These are phyloP conservation scores for Periophthalmodon schlosseri DNA, from an alignment of 2,113 vertebrate genomes.

Conservation along the genomic window DNA sequence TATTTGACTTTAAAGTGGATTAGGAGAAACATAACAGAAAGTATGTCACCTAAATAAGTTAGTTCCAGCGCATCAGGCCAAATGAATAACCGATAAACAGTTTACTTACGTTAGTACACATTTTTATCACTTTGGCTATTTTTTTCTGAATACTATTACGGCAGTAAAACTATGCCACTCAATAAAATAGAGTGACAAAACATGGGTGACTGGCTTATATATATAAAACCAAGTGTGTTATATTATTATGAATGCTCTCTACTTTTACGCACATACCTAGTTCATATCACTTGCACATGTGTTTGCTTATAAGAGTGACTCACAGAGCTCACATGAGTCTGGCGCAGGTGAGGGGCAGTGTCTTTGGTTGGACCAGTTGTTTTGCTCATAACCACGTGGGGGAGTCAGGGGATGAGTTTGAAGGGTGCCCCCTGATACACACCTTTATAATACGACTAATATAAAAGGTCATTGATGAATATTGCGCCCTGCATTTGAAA, in stretches of 20 bases:
- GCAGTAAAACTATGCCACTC: background rate
- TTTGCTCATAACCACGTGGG: slow-evolving; percentile 84
- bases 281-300: background rate
- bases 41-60: background rate
- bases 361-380: slow-evolving; percentile 79
- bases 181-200: background rate
- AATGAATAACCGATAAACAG: background rate
- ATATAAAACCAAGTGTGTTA: background rate
- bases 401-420: slow-evolving; percentile 78
- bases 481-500: slow-evolving; percentile 62
- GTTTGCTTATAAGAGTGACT: slow-evolving; percentile 9
- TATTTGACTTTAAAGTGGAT: background rate
- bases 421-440: slow-evolving; percentile 37
- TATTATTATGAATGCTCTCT: background rate
- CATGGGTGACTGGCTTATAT: background rate
- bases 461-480: slow-evolving; percentile 67
- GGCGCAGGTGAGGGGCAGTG: slow-evolving; percentile 54
- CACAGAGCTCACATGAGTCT: background rate
- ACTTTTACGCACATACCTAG: background rate
- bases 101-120: background rate
- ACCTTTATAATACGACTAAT: slow-evolving; percentile 59
- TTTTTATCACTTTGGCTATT: background rate
- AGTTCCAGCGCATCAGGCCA: background rate
- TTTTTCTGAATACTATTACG: background rate
- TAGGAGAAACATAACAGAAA: background rate